Conservation (phyloP, 2,888 invertebrate species). For the Mamestra brassicae region DNA sequence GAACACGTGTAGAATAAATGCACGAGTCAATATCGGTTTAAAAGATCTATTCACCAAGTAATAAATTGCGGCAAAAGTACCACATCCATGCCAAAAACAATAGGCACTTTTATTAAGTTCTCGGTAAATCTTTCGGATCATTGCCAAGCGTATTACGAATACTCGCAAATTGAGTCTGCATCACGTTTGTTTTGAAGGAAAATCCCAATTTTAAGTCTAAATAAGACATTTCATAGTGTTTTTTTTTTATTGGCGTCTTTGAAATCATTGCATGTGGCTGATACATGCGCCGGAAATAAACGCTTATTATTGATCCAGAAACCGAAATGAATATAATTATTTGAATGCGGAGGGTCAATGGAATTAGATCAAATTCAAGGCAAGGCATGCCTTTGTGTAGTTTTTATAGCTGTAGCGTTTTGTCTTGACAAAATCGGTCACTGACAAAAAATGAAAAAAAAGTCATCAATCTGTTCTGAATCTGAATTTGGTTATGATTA, state of each 20-base stretch:
- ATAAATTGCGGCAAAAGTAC: background rate
- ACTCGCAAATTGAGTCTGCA: background rate
- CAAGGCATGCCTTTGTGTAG: slow-evolving; percentile 1
- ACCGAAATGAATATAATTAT: background rate
- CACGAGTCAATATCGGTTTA: background rate
- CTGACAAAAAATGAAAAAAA: no score
- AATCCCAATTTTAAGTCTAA: slow-evolving; percentile 5
- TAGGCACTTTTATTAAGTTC: slow-evolving; percentile 13
- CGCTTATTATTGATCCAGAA: slow-evolving; percentile 9
- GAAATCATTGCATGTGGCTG: slow-evolving; percentile 6
- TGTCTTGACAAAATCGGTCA: no score
- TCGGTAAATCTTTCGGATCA: background rate
- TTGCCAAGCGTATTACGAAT: slow-evolving; percentile 35
- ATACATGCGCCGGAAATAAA: background rate
- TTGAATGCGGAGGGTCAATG: background rate
- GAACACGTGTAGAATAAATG: background rate
- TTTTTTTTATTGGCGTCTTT: background rate
- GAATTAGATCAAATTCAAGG: background rate
- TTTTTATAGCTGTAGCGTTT: background rate
- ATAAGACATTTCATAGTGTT: background rate
- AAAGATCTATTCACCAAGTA: background rate
- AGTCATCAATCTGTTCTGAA: no score
- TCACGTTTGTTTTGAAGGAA: slow-evolving; percentile 25
- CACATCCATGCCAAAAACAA: slow-evolving; percentile 36
- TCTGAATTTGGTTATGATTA: no score